Percentiles rank a stretch among this genome's conserved stretches.
Evolutionary conservation across 2,113 vertebrate species (phyloP).

Genomic region (Thermophis baileyi): DNA sequence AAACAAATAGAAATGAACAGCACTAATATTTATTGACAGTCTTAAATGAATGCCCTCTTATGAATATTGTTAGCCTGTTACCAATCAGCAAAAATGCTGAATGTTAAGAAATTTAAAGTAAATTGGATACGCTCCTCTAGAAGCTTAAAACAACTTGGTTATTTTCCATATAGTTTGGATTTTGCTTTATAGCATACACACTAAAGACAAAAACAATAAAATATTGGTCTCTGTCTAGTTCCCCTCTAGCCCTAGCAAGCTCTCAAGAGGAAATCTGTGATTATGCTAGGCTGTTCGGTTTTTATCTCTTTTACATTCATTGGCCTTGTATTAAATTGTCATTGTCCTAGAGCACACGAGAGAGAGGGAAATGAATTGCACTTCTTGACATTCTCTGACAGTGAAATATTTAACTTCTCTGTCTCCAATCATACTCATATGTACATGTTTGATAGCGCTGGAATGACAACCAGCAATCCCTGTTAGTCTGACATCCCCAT

Average conservation of each 20-base stretch:
- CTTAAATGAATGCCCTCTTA: constrained; percentile 33
- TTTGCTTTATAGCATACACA: constrained; percentile 55
- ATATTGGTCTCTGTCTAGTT: constrained; percentile 65
- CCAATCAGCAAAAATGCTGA: constrained; percentile 13
- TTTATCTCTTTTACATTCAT: constrained; percentile 79
- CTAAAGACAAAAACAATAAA: constrained; percentile 68
- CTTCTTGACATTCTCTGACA: constrained; percentile 81
- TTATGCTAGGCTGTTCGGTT: constrained; percentile 71
- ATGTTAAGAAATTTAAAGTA: neutral
- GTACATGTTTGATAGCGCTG: constrained; percentile 73
- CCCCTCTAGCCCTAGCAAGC: constrained; percentile 47
- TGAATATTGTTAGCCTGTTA: constrained; percentile 37
- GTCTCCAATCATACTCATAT: constrained; percentile 86
- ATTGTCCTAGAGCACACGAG: constrained; percentile 81
- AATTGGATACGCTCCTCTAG: neutral
- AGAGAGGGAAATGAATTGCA: constrained; percentile 84
- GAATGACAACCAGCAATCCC: constrained; percentile 71
- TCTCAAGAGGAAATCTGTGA: constrained; percentile 76
- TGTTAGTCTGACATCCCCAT: constrained; percentile 59
- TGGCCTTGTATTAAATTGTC: constrained; percentile 85
- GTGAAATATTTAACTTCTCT: constrained; percentile 95
- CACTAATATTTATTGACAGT: constrained; percentile 1
- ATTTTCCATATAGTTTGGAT: constrained; percentile 30
- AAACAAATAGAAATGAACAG: constrained; percentile 27
- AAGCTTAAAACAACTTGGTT: constrained; percentile 48